phyloP scores from a whole-genome alignment of 2,888 invertebrate genomes.

The Trisateles emortualis region DNA sequence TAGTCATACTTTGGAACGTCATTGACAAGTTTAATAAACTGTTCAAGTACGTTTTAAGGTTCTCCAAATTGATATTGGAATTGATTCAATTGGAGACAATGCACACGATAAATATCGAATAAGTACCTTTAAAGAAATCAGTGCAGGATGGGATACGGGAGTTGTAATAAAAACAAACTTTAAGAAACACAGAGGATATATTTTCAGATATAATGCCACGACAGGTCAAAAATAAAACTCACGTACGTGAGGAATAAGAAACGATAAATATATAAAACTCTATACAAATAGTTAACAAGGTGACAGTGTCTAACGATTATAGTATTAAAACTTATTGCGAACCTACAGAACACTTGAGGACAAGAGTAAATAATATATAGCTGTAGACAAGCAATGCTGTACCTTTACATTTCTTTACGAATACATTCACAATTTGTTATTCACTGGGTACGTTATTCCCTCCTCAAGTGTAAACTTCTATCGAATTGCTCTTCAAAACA shows the following conservation, averaged over 20 bases:
- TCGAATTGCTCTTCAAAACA: slow-evolving; percentile 44
- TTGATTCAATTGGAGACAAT: not conserved
- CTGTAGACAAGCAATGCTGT: not conserved
- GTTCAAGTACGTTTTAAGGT: not conserved
- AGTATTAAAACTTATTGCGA: slow-evolving; percentile 44
- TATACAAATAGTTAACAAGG: slow-evolving; percentile 86
- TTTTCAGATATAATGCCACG: slow-evolving; percentile 85
- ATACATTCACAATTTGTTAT: slow-evolving; percentile 9
- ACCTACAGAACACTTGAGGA: slow-evolving; percentile 41
- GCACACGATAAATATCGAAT: no score
- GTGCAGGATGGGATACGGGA: no score
- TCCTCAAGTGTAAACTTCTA: slow-evolving; percentile 44
- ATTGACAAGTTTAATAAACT: not conserved
- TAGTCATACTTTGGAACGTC: slow-evolving; percentile 13
- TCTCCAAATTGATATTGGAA: not conserved
- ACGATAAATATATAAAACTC: slow-evolving; percentile 82
- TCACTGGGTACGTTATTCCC: slow-evolving; percentile 24
- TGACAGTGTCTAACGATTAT: slow-evolving; percentile 65
- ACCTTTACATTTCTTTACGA: slow-evolving; percentile 4
- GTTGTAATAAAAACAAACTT: slow-evolving; percentile 40
- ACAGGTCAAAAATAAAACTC: slow-evolving; percentile 84
- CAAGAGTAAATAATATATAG: slow-evolving; percentile 15
- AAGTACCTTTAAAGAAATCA: no score
- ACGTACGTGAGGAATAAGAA: slow-evolving; percentile 78
- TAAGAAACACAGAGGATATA: slow-evolving; percentile 86